Evolutionary conservation across 1,140 invertebrate genomes (phyloP).

Genomic region (Liolophura sinensis): DNA sequence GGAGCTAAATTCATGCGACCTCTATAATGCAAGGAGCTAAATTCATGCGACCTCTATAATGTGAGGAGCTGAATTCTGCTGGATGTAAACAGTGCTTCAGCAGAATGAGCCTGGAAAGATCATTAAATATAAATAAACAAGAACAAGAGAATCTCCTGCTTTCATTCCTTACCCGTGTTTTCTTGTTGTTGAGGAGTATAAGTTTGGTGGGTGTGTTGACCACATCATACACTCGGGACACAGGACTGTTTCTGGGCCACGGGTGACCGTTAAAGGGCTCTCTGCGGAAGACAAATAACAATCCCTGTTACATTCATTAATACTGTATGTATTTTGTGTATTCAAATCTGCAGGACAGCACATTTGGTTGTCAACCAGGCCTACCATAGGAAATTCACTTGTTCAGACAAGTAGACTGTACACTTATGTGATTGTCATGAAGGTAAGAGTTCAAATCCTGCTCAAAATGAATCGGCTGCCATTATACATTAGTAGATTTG

Average conservation of each 20-base stretch:
- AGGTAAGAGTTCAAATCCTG: background rate
- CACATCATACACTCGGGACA: constrained; percentile 39
- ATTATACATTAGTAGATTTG: no score
- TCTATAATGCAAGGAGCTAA: background rate
- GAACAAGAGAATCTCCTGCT: background rate
- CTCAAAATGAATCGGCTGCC: background rate
- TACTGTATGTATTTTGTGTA: background rate
- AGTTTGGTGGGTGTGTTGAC: constrained; percentile 31
- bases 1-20: background rate
- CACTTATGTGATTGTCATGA: background rate
- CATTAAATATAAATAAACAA: constrained; percentile 12
- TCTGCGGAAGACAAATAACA: constrained; percentile 20
- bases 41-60: constrained; percentile 3
- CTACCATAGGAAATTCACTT: no score
- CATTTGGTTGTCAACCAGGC: background rate
- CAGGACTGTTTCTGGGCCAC: constrained; percentile 36
- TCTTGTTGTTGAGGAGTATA: constrained; percentile 36
- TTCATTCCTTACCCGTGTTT: constrained; percentile 20
- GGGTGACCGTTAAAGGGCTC: constrained; percentile 31
- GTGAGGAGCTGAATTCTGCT: constrained; percentile 13
- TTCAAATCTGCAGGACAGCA: background rate
- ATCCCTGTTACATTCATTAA: background rate
- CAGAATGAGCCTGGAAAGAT: background rate
- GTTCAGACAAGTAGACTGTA: no score
- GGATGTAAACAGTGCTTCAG: constrained; percentile 16